Evolutionary conservation across 2,113 vertebrate species (phyloP).

Genomic region (Leuciscus idus): DNA sequence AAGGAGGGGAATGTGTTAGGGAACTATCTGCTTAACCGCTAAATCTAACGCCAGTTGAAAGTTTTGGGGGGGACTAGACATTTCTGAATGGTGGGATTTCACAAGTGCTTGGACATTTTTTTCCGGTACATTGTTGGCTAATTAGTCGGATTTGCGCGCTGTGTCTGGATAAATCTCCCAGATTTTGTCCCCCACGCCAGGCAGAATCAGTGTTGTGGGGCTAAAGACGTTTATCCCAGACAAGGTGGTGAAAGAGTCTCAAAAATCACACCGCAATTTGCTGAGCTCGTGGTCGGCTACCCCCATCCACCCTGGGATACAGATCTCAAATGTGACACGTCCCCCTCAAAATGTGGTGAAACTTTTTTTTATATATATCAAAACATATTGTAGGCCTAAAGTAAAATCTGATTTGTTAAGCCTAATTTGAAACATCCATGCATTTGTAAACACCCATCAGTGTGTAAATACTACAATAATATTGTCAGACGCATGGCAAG

Average conservation of each 20-base stretch:
- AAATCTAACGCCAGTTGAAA: slow-evolving; percentile 46
- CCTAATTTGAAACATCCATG: neutral
- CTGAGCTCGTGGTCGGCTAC: slow-evolving; percentile 6
- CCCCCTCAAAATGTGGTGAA: neutral
- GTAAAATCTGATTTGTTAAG: neutral
- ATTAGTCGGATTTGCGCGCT: slow-evolving; percentile 63
- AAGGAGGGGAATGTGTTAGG: slow-evolving; percentile 25
- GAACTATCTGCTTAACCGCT: slow-evolving; percentile 41
- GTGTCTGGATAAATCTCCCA: slow-evolving; percentile 46
- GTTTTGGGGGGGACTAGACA: neutral
- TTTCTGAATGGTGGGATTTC: slow-evolving; percentile 31
- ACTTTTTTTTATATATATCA: neutral
- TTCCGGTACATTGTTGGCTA: slow-evolving; percentile 61
- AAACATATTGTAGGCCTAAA: neutral
- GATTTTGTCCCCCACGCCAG: slow-evolving; percentile 50
- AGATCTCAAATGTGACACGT: neutral
- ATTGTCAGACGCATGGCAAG: neutral
- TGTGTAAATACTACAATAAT: neutral
- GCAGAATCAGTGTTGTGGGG: slow-evolving; percentile 49
- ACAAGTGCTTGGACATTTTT: slow-evolving; percentile 65
- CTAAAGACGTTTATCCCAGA: slow-evolving; percentile 43
- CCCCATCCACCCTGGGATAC: neutral
- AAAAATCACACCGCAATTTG: slow-evolving; percentile 41
- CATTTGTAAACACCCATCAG: neutral
- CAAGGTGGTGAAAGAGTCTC: slow-evolving; percentile 55